Evolutionary conservation across 1,140 invertebrate species (phyloP).

Genomic region (Chelonus insularis): DNA sequence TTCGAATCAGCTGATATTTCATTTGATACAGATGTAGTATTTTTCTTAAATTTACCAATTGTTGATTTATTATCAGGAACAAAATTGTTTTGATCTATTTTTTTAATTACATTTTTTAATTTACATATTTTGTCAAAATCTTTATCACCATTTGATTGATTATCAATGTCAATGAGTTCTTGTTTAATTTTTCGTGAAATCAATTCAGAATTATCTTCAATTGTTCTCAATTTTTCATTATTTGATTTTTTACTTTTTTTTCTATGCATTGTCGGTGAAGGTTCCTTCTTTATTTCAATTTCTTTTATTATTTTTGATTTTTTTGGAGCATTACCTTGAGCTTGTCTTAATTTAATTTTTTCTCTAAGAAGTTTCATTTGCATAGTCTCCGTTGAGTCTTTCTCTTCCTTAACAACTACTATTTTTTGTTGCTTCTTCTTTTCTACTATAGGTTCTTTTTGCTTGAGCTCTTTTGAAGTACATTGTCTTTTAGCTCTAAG

Average conservation of each 20-base stretch:
- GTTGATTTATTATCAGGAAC: no score
- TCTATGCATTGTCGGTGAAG: neutral
- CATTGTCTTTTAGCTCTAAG: no score
- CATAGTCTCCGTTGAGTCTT: slow-evolving; percentile 32
- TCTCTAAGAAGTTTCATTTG: slow-evolving; percentile 33
- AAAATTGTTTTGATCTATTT: no score
- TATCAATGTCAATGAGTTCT: neutral
- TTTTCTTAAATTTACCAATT: no score
- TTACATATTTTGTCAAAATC: neutral
- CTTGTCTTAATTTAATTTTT: slow-evolving; percentile 24
- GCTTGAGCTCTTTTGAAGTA: no score
- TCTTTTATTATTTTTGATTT: slow-evolving; percentile 6
- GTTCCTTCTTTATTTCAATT: neutral
- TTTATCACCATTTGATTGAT: neutral
- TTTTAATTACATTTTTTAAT: no score
- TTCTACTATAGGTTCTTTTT: no score
- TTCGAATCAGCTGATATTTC: no score
- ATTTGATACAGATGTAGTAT: no score
- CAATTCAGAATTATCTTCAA: neutral
- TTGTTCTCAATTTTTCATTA: neutral
- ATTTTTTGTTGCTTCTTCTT: no score
- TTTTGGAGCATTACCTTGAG: neutral
- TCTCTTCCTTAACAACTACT: no score
- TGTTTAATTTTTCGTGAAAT: neutral
- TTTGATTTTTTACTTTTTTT: neutral